phyloP scores from a whole-genome alignment of 1,140 invertebrate species.

The Trigoniulus corallinus region DNA sequence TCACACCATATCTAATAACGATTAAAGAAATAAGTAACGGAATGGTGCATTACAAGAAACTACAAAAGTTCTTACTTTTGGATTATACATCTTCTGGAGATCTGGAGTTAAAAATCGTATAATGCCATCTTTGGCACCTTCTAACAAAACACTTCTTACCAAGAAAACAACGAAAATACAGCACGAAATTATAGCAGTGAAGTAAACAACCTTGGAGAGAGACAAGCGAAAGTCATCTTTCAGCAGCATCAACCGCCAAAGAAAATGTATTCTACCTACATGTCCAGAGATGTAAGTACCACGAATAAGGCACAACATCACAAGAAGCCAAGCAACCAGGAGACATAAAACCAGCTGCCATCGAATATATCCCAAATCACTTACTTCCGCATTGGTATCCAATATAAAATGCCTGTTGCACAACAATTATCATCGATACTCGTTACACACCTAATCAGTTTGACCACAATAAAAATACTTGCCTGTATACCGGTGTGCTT shows the following conservation, averaged over 20 bases:
- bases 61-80: conserved; percentile 37
- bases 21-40: not conserved
- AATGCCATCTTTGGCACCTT: conserved; percentile 59
- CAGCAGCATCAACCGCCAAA: no score
- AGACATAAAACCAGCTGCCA: conserved; percentile 75
- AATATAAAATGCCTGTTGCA: conserved; percentile 59
- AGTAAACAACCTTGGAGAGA: conserved; percentile 64
- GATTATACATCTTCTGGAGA: conserved; percentile 61
- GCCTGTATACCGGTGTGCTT: not conserved
- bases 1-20: conserved; percentile 48
- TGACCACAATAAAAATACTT: not conserved
- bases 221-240: conserved; percentile 34
- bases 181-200: conserved; percentile 72
- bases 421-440: not conserved
- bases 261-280: conserved; percentile 5
- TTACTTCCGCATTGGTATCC: conserved; percentile 62
- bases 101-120: conserved; percentile 70
- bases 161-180: conserved; percentile 62
- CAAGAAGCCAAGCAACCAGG: conserved; percentile 69
- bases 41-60: not conserved
- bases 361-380: conserved; percentile 56
- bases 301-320: conserved; percentile 87
- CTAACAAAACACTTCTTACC: conserved; percentile 55
- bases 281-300: conserved; percentile 40
- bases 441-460: not conserved